Conservation (phyloP, 2,888 invertebrate genomes). For the Bimastos eiseni region DNA sequence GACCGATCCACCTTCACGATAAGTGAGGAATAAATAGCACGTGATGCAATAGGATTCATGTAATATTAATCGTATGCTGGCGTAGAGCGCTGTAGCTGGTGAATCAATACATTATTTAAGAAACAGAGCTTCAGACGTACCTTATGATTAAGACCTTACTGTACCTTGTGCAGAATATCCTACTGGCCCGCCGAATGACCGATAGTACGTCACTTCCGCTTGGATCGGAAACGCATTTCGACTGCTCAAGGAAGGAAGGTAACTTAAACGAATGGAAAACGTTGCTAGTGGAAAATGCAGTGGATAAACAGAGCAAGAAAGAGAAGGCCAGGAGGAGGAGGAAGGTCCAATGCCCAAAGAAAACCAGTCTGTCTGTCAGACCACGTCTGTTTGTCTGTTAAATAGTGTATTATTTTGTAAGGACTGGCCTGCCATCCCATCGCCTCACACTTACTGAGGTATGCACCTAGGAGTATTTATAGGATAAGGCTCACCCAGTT, state of each 20-base stretch:
- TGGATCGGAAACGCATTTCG: constrained; percentile 9
- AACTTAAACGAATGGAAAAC: neutral
- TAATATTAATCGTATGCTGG: too few relatives aligned
- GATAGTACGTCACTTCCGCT: constrained; percentile 5
- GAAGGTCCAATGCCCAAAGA: too few relatives aligned
- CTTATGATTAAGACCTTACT: neutral
- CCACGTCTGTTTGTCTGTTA: too few relatives aligned
- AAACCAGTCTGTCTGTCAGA: too few relatives aligned
- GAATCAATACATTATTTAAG: neutral
- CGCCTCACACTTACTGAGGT: too few relatives aligned
- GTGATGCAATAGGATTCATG: neutral
- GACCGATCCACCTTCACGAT: neutral
- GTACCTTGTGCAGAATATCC: neutral
- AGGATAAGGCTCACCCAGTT: too few relatives aligned
- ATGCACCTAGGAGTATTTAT: too few relatives aligned
- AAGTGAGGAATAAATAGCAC: neutral
- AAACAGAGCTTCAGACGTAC: neutral
- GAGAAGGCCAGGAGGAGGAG: too few relatives aligned
- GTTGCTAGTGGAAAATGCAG: neutral
- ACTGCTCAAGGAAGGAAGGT: neutral
- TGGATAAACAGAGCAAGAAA: neutral
- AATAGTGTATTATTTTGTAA: too few relatives aligned
- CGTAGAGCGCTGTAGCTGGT: neutral
- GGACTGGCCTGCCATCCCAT: too few relatives aligned
- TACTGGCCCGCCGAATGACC: neutral